Evolutionary conservation across 2,113 vertebrate genomes (phyloP), one percentile per base, ranked within the genome.

Genomic region (Marcusenius ussheri): DNA sequence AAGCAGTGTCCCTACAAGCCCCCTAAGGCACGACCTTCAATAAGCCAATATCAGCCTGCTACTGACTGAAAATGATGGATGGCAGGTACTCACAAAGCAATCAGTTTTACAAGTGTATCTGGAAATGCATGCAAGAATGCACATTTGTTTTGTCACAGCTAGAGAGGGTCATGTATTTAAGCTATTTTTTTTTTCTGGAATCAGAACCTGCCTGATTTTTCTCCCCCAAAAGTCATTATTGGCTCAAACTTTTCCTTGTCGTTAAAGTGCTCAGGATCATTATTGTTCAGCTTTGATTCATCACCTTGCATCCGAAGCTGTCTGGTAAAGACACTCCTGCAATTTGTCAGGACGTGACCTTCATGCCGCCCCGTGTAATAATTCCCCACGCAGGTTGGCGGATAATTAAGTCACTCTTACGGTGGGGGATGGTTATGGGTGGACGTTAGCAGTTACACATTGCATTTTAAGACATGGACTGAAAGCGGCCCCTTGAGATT

Each of bases 271-370:
- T 47, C 50, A 49, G 77, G 31, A 62, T 35, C 42, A 77, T 90
- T 70, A 88, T 84, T 27, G 51, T 17, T 83, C 50, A 17, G 17
- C 42, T 49, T 83, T 84, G 90, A 88, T 88, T 83, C 51, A 88
- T 62, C 87, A 27, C 58, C 50, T 58, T 42, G 80, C 21, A 62
- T 89, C 83, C 53, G 53, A 13, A 86, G 89, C 89, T 85, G 21
- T n/a, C 88, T 80, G 35, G 35, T 39, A 45, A 53, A 89, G 74
- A 53, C 46, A 89, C 89, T 85, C 51, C 51, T 3, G 53, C 83
- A 47, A 89, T 89, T 86, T 89, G 51, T 89, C 89, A 89, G 56
- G 80, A 74, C 15, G 24, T 83, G 50, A 83, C 80, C 80, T 83
- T 51, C 49, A 89, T 1, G 39, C n/a, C 46, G 77, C 89, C 77